Evolutionary conservation across 2,797 vertebrate genomes (phyloP).

Genomic region (Chelidonichthys spinosus): DNA sequence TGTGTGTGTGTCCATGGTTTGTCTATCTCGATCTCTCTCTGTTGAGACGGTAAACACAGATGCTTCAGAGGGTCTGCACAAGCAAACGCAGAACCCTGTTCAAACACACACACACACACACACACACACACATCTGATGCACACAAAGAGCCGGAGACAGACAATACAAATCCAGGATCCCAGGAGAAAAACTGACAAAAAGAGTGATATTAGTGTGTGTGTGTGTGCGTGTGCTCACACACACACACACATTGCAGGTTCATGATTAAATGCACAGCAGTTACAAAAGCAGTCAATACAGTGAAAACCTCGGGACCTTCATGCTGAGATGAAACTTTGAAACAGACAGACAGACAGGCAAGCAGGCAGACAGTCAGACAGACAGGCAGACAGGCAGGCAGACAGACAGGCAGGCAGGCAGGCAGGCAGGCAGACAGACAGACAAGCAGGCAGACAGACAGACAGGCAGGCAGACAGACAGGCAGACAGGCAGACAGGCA

Average conservation of each 20-base stretch:
- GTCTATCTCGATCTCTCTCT: slow-evolving; percentile 61
- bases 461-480: slow-evolving; percentile 16
- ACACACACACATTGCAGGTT: slow-evolving; percentile 24
- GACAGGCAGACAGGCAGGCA: slow-evolving; percentile 21
- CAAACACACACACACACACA: slow-evolving; percentile 56
- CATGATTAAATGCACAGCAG: slow-evolving; percentile 63
- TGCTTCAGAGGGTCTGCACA: slow-evolving; percentile 68
- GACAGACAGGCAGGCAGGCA: slow-evolving; percentile 18
- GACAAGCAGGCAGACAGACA: slow-evolving; percentile 1
- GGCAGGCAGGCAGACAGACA: not conserved
- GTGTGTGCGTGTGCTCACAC: not conserved
- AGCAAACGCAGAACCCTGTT: slow-evolving; percentile 70
- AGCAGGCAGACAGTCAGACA: slow-evolving; percentile 31
- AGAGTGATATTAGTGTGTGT: slow-evolving; percentile 35
- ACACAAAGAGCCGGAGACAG: slow-evolving; percentile 41
- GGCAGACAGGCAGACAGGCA: slow-evolving; percentile 21
- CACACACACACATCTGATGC: slow-evolving; percentile 31
- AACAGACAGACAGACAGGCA: slow-evolving; percentile 10
- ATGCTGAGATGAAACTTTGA: slow-evolving; percentile 46
- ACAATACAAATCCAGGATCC: slow-evolving; percentile 45
- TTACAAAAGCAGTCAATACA: slow-evolving; percentile 42
- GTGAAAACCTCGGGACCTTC: slow-evolving; percentile 51
- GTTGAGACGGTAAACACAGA: slow-evolving; percentile 77
- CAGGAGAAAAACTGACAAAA: slow-evolving; percentile 58
- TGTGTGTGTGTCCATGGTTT: slow-evolving; percentile 66